Evolutionary conservation across 2,888 invertebrate species (phyloP), one percentile per base, ranked within the genome.

Genomic region (Eupithecia dodoneata): DNA sequence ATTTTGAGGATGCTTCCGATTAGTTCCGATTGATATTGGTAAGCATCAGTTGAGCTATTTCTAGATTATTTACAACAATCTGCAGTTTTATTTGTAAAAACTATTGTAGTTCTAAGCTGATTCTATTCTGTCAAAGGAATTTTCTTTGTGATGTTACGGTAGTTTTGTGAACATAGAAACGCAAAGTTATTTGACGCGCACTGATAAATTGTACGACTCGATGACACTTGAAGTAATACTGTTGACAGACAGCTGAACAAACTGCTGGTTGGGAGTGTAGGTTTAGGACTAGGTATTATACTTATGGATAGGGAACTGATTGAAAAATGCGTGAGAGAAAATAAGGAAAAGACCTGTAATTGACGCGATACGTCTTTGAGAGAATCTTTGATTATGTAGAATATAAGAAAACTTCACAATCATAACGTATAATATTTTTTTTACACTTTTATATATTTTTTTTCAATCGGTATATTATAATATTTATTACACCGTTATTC

Each of bases 161-260:
- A 47, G 12, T 47, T 47, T 47, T 18, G 18, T 59, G 18, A 18
- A 18, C n/a, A 59, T 9, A 59, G 9, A 42, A 52, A 59, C 15
- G 42, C 66, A 42, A 66, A 15, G 42, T 66, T 13, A 66, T 66
- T 6, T 66, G 66, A 66, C 66, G 42, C 42, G 42, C 66, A 7
- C 66, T 42, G 15, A 15, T 4, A 15, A 66, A 66, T 41, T 42
- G 42, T 42, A 69, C 78, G 69, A 81, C 79, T 83, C 87, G 85
- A 88, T 87, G 89, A 86, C 87, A 87, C 88, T 91, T 87, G 86
- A 84, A 85, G 83, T 87, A 86, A 87, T 88, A 85, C 81, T 88
- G 84, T 89, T 89, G 86, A 87, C 86, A 84, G 82, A 80, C 81
- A 81, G 72, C 81, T 81, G 80, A 76, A 80, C 80, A 84, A 81